Evolutionary conservation across 2,113 vertebrate species (phyloP).

Genomic region (Pelvicachromis taeniatus): DNA sequence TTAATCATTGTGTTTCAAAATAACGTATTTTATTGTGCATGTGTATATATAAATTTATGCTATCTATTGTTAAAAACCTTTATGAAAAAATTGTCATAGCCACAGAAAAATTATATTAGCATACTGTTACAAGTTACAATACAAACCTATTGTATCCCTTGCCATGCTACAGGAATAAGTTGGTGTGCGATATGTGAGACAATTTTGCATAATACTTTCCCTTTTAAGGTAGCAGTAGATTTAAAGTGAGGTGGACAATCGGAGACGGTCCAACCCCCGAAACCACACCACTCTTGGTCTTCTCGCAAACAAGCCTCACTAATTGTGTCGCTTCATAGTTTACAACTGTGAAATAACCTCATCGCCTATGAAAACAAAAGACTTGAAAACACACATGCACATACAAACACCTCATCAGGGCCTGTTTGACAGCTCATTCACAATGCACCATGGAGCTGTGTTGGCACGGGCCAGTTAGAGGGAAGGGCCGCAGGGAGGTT

Average conservation of each 20-base stretch:
- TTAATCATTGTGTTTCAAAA: neutral
- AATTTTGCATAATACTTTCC: neutral
- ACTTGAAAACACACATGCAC: slow-evolving; percentile 1
- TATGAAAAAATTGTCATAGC: neutral
- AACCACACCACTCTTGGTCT: slow-evolving; percentile 15
- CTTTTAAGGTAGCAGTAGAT: neutral
- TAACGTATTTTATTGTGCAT: neutral
- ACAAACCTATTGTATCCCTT: neutral
- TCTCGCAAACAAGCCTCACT: slow-evolving; percentile 22
- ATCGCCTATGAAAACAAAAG: slow-evolving; percentile 52
- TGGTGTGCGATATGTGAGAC: neutral
- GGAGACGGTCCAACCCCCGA: neutral
- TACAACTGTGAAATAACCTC: slow-evolving; percentile 6
- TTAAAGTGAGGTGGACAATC: neutral
- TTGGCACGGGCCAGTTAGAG: slow-evolving; percentile 82
- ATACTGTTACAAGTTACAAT: neutral
- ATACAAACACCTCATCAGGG: slow-evolving; percentile 54
- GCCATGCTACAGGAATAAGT: neutral
- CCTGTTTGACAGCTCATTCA: slow-evolving; percentile 71
- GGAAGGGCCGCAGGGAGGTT: slow-evolving; percentile 90
- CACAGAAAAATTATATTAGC: neutral
- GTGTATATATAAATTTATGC: neutral
- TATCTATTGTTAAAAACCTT: neutral
- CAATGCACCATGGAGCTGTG: slow-evolving; percentile 78
- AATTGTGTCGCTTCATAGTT: slow-evolving; percentile 18